Percentiles rank a stretch among this genome's conserved stretches.
Evolutionary conservation across 2,888 invertebrate species (phyloP).

Genomic region (Augochlorella aurata): DNA sequence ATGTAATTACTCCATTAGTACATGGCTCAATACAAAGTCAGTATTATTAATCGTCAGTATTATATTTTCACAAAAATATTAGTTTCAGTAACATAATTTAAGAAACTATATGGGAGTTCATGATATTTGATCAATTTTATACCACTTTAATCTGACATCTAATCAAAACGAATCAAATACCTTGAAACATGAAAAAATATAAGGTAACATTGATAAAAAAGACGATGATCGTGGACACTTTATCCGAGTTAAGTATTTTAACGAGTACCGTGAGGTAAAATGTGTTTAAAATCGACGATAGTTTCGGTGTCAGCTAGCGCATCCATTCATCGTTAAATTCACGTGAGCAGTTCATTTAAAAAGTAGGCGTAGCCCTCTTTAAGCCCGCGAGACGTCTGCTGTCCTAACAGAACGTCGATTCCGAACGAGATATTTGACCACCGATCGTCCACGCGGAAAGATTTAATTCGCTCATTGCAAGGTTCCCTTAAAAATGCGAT

Average conservation of each 20-base stretch:
- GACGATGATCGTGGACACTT: conserved; percentile 2
- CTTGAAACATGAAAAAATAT: neutral
- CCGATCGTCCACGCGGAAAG: neutral
- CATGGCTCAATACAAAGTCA: neutral
- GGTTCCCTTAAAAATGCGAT: neutral
- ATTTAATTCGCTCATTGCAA: neutral
- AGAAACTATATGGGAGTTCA: neutral
- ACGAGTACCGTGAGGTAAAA: conserved; percentile 1
- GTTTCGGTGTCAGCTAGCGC: conserved; percentile 35
- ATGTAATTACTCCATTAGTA: neutral
- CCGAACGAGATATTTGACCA: conserved; percentile 6
- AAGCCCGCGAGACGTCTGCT: conserved; percentile 69
- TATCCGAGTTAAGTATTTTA: neutral
- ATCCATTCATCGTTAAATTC: conserved; percentile 68
- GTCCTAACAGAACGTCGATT: conserved; percentile 22
- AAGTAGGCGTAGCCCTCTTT: conserved; percentile 78
- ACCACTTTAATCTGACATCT: conserved; percentile 15
- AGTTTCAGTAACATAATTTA: neutral
- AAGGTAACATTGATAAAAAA: conserved; percentile 4
- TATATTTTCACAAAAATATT: neutral
- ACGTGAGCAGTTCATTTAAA: conserved; percentile 78
- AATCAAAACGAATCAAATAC: conserved; percentile 1
- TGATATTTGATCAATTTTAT: neutral
- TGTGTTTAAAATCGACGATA: neutral
- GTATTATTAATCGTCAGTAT: conserved; percentile 4